A percentile compares a stretch with the other conserved stretches of the same genome.
Conservation (phyloP, 2,888 invertebrate genomes). For the Plebejus anna region DNA sequence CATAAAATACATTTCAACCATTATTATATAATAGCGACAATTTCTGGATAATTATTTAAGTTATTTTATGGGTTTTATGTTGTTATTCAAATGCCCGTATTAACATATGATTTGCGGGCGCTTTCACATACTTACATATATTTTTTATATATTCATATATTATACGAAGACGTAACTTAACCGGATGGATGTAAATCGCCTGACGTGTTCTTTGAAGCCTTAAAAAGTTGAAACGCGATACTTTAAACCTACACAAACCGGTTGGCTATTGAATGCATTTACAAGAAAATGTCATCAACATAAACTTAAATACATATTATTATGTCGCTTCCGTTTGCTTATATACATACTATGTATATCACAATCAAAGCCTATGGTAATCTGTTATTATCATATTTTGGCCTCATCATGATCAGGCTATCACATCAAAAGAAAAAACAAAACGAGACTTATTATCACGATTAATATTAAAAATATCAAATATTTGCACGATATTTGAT, state of each 20-base stretch:
- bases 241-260: slow-evolving; percentile 14
- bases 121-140: slow-evolving; percentile 22
- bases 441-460: no score
- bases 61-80: slow-evolving; percentile 8
- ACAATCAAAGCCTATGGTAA: no score
- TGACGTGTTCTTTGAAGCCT: slow-evolving; percentile 23
- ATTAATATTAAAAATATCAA: no score
- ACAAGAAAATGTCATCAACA: background rate
- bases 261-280: background rate
- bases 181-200: slow-evolving; percentile 24
- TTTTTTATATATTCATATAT: slow-evolving; percentile 23
- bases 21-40: background rate
- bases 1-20: background rate
- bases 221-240: slow-evolving; percentile 26
- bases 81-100: slow-evolving; percentile 5
- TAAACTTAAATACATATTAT: no score
- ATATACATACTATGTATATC: no score
- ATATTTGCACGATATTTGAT: no score
- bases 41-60: background rate
- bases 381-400: no score
- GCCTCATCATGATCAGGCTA: no score
- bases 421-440: no score
- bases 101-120: slow-evolving; percentile 5
- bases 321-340: no score
- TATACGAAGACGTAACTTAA: slow-evolving; percentile 21